Evolutionary conservation across 2,888 invertebrate genomes (phyloP).

Genomic region (Perizoma affinitatum): DNA sequence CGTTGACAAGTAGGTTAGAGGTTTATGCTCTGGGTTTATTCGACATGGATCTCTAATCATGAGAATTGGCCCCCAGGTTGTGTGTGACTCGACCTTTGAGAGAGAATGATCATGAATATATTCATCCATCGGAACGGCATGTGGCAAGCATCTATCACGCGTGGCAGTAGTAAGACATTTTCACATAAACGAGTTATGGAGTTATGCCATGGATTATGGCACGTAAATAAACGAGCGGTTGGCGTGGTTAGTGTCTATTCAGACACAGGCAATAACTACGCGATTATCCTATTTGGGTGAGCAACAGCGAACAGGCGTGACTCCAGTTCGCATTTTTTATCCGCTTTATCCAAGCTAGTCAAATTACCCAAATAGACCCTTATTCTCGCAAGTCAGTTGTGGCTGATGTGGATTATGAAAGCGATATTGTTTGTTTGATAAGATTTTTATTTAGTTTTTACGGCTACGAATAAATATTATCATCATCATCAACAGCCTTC

Average conservation of each 20-base stretch:
- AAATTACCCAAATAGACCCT: constrained; percentile 45
- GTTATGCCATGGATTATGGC: constrained; percentile 58
- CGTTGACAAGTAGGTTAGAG: no score
- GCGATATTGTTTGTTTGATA: constrained; percentile 24
- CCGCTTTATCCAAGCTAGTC: constrained; percentile 56
- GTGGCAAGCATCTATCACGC: constrained; percentile 52
- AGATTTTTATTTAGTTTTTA: constrained; percentile 15
- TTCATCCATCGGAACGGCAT: constrained; percentile 39
- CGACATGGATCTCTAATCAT: no score
- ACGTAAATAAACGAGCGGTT: constrained; percentile 79
- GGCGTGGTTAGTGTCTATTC: constrained; percentile 80
- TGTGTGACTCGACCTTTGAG: constrained; percentile 28
- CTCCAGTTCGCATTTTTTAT: constrained; percentile 64
- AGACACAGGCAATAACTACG: constrained; percentile 71
- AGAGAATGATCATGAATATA: constrained; percentile 36
- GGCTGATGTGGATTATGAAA: constrained; percentile 18
- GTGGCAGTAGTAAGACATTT: constrained; percentile 47
- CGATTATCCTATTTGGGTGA: constrained; percentile 77
- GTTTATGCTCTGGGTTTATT: no score
- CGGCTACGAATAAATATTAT: constrained; percentile 4
- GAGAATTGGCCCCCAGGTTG: constrained; percentile 28
- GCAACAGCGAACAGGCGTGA: constrained; percentile 72
- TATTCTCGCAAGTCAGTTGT: constrained; percentile 28
- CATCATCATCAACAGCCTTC: no score
- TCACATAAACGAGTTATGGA: constrained; percentile 65